Evolutionary conservation across 2,797 vertebrate species (phyloP).

Genomic region (Lepidocolaptes lacrymiger): DNA sequence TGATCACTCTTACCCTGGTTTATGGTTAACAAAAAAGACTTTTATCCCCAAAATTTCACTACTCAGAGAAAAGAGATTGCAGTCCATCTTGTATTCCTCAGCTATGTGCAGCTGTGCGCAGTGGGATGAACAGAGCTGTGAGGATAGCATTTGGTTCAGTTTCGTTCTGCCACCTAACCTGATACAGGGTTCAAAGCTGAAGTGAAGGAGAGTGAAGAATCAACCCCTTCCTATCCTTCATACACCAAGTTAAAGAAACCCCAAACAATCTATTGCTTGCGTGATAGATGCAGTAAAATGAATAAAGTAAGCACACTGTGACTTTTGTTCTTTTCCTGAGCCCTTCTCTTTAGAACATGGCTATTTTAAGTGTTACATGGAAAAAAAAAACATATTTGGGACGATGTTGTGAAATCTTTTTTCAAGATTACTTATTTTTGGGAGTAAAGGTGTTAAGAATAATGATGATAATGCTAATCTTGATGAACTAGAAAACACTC

Average conservation of each 20-base stretch:
- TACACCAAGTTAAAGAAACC: accelerated
- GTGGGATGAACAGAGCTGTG: neutral
- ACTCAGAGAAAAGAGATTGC: neutral
- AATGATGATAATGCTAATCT: neutral
- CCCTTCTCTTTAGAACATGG: neutral
- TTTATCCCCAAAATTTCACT: neutral
- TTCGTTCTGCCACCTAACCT: accelerated
- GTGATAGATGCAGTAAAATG: neutral
- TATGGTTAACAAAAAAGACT: neutral
- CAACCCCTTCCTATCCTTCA: neutral
- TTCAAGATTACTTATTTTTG: neutral
- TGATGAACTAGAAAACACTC: neutral
- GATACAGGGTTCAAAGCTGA: neutral
- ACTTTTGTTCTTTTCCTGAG: neutral
- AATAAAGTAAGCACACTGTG: neutral
- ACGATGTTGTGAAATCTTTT: neutral
- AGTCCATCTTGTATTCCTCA: neutral
- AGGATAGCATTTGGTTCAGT: accelerated
- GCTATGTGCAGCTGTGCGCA: neutral
- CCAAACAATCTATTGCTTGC: neutral
- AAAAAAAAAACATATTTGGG: neutral
- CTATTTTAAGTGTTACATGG: neutral
- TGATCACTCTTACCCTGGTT: neutral
- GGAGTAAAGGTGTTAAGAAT: neutral
- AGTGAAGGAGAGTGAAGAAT: neutral